Evolutionary conservation across 2,113 vertebrate genomes (phyloP), one percentile per base, ranked within the genome.

Genomic region (Xerus inauris): DNA sequence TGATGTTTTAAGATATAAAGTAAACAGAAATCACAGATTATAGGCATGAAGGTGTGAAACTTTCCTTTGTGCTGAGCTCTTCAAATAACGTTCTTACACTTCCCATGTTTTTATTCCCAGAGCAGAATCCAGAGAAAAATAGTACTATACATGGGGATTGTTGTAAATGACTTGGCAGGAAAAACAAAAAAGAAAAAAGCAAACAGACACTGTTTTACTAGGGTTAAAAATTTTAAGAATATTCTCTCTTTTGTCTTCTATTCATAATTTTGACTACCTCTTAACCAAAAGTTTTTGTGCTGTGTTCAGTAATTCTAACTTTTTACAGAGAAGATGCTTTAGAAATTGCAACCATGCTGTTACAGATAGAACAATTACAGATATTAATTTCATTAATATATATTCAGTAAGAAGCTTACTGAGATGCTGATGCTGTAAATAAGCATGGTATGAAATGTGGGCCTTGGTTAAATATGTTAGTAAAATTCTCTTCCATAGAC

Each of bases 91-190:
- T 13, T 82, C 20, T 49, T 71, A 38, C 0, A 57, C 32, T 62
- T 95, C 76, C 95, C n/a, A 64, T 81, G 16, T 73, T 94, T 94
- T 93, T 86, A 80, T 86, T 35, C 51, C 87, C 26, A 91, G 30
- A 85, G 38, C 11, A 92, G 67, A 92, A 88, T 64, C 17, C 59
- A 96, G 42, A 92, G n/a, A 88, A 28, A 82, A 83, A 87, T 42
- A 89, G 22, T 49, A 79, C 32, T 86, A 45, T 72, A 30, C 42
- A 32, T 79, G 62, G 64, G 45, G 83, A 79, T 73, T 86, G 22
- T 71, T 94, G 67, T 81, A 89, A 75, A 75, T 35, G 47, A 81
- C 13, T 49, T 85, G 9, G 0, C 32, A 67, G 71, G 11, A 47
- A 13, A 69, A 49, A 59, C 19, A 30, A 83, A 90, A 49, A 65